Evolutionary conservation across 2,797 vertebrate genomes (phyloP).

Genomic region (Rhadinocentrus ornatus): DNA sequence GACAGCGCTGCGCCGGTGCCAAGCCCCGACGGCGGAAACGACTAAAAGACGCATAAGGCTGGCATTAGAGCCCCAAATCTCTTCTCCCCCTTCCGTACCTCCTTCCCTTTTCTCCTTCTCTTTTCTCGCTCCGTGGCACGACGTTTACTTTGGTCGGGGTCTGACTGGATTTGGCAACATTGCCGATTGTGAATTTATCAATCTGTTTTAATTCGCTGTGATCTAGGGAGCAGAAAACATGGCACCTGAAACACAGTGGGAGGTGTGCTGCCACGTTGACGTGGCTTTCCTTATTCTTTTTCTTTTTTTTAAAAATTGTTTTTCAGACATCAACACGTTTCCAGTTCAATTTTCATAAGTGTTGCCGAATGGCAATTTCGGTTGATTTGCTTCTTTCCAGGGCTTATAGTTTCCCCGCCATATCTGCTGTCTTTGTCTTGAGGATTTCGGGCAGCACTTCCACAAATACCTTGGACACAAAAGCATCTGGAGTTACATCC

Average conservation of each 20-base stretch:
- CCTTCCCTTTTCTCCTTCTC: conserved; percentile 56
- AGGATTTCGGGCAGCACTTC: conserved; percentile 77
- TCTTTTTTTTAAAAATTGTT: background rate
- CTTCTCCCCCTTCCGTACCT: conserved; percentile 58
- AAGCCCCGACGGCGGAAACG: conserved; percentile 96
- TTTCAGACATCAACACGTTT: conserved; percentile 32
- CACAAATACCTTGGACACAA: conserved; percentile 78
- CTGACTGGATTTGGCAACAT: conserved; percentile 66
- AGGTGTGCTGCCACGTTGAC: conserved; percentile 31
- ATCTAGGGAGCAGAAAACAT: conserved; percentile 47
- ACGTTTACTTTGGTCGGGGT: conserved; percentile 70
- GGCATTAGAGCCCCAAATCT: conserved; percentile 90
- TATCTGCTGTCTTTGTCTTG: conserved; percentile 73
- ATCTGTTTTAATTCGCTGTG: conserved; percentile 61
- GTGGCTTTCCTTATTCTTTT: conserved; percentile 3
- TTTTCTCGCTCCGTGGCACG: conserved; percentile 56
- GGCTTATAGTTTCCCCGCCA: conserved; percentile 50
- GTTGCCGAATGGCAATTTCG: conserved; percentile 44
- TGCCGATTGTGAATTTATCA: conserved; percentile 61
- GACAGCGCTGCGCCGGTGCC: conserved; percentile 91
- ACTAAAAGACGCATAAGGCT: conserved; percentile 94
- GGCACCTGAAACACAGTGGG: conserved; percentile 58
- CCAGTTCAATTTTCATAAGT: conserved; percentile 34
- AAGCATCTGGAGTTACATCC: conserved; percentile 73
- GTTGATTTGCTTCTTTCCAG: conserved; percentile 47